These are phyloP conservation scores for Athalia circularis DNA, from an alignment of 2,888 invertebrate genomes.

Conservation along the genomic window DNA sequence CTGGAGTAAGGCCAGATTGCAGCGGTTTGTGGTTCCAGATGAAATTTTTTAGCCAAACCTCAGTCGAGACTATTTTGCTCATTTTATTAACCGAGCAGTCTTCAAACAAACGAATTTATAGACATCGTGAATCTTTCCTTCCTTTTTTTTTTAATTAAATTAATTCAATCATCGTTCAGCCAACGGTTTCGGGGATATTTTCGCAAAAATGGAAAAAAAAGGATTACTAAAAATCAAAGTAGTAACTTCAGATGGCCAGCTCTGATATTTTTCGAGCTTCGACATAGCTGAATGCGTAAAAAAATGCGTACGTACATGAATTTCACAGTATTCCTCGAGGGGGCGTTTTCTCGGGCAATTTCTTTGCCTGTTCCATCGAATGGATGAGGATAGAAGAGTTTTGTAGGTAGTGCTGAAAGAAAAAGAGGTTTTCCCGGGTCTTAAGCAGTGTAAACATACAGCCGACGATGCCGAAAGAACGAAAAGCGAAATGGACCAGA, in stretches of 20 bases:
- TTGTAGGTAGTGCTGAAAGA: too few species aligned
- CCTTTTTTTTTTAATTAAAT: too few species aligned
- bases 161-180: too few species aligned
- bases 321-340: neutral
- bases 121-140: too few species aligned
- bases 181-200: too few species aligned
- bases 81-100: neutral
- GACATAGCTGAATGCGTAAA: neutral
- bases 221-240: too few species aligned
- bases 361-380: neutral
- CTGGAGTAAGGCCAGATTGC: neutral
- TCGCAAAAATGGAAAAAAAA: too few species aligned
- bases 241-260: too few species aligned
- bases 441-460: constrained; percentile 14
- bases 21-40: neutral
- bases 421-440: neutral
- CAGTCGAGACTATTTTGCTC: too few species aligned
- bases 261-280: neutral
- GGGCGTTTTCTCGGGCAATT: neutral
- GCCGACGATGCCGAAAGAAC: neutral
- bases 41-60: neutral
- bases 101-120: too few species aligned
- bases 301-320: neutral
- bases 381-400: too few species aligned
- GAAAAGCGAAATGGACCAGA: constrained; percentile 3